Evolutionary conservation across 2,797 vertebrate species (phyloP).

Genomic region (Agapornis canus): DNA sequence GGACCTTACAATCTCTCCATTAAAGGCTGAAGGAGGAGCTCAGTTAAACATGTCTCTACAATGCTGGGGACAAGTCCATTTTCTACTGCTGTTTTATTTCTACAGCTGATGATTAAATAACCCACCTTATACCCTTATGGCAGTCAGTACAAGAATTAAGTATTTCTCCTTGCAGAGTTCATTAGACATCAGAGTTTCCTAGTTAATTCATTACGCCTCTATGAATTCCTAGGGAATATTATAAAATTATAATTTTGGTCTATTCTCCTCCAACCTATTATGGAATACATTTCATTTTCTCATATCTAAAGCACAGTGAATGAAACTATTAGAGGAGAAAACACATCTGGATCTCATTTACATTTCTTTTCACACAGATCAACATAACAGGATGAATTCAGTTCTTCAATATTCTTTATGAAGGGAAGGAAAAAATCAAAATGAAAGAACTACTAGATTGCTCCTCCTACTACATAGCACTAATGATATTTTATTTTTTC

Average conservation of each 20-base stretch:
- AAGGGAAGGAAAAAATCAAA: neutral
- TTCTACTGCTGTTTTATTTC: conserved; percentile 44
- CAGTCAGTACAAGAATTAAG: conserved; percentile 64
- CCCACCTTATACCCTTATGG: conserved; percentile 43
- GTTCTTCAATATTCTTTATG: conserved; percentile 10
- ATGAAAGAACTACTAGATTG: neutral
- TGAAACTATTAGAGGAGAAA: conserved; percentile 59
- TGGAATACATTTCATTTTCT: conserved; percentile 43
- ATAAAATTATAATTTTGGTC: conserved; percentile 68
- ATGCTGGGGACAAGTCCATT: neutral
- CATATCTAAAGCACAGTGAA: conserved; percentile 37
- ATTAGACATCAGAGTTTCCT: conserved; percentile 66
- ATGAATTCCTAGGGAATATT: conserved; percentile 67
- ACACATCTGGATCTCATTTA: conserved; percentile 63
- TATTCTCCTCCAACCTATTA: conserved; percentile 62
- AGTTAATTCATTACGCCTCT: conserved; percentile 72
- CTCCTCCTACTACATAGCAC: neutral
- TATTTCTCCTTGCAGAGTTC: conserved; percentile 70
- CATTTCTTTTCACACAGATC: conserved; percentile 49
- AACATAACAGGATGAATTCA: conserved; percentile 44
- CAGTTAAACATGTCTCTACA: neutral
- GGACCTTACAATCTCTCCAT: neutral
- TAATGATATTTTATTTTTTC: neutral
- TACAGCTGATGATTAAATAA: conserved; percentile 68
- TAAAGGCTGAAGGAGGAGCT: neutral